Percentiles rank a stretch among this genome's conserved stretches.
Conservation (phyloP, 2,797 vertebrate species). For the Pipistrellus nathusii region DNA sequence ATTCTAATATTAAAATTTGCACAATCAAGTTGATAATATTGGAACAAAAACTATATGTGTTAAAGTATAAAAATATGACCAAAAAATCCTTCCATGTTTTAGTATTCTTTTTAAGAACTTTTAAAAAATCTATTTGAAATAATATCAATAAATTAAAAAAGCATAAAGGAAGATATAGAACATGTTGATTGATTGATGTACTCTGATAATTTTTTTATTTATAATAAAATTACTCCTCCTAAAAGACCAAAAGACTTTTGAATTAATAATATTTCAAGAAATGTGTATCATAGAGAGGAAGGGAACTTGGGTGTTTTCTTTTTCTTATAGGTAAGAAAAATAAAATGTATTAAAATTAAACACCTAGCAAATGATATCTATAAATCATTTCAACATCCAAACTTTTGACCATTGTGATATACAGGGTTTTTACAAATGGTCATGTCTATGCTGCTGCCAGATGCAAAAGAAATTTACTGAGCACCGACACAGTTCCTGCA, state of each 20-base stretch:
- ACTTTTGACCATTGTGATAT: not conserved
- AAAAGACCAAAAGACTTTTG: not conserved
- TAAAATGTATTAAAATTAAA: not conserved
- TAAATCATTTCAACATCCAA: not conserved
- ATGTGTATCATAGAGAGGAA: not conserved
- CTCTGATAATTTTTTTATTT: not conserved
- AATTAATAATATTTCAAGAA: not conserved
- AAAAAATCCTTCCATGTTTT: not conserved
- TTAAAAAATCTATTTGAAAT: not conserved
- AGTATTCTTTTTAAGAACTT: not conserved
- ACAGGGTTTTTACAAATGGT: not conserved
- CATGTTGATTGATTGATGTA: not conserved
- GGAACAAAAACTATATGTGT: not conserved
- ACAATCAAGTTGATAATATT: not conserved
- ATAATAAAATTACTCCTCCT: not conserved
- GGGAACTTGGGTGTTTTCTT: not conserved
- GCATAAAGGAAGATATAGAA: not conserved
- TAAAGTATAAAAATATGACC: not conserved
- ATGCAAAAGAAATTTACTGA: not conserved
- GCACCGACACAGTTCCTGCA: not conserved
- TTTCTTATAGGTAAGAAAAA: not conserved
- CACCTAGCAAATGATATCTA: not conserved
- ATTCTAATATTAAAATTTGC: not conserved
- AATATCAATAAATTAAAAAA: slow-evolving; percentile 19
- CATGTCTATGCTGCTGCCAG: not conserved